Percentiles rank a stretch among this genome's conserved stretches.
Conservation (phyloP, 2,888 invertebrate genomes). For the Drosophila lacicola region DNA sequence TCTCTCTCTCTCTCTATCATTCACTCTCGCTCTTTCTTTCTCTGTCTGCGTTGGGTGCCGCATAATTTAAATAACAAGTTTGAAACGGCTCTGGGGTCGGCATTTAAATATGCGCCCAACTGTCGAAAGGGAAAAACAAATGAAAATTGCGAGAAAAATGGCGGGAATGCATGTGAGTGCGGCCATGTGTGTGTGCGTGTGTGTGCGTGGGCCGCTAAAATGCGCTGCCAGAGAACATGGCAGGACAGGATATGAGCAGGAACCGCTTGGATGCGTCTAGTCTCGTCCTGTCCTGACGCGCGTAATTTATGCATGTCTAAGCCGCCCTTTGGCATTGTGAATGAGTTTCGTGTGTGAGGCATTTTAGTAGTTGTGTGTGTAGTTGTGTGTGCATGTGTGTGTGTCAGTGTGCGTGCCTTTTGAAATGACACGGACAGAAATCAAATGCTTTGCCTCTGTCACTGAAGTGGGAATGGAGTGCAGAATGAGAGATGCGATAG, state of each 20-base stretch:
- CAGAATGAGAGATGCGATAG: slow-evolving; percentile 3
- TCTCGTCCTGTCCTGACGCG: slow-evolving; percentile 48
- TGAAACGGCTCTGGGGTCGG: slow-evolving; percentile 23
- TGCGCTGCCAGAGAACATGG: slow-evolving; percentile 25
- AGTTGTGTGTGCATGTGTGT: slow-evolving; percentile 4
- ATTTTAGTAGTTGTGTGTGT: too few relatives aligned
- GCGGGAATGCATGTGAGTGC: slow-evolving; percentile 24
- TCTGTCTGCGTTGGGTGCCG: slow-evolving; percentile 12
- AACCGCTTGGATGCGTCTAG: slow-evolving; percentile 28
- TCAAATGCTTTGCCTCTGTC: slow-evolving; percentile 32
- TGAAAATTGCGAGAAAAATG: slow-evolving; percentile 47
- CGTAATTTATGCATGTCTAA: slow-evolving; percentile 74
- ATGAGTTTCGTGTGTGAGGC: slow-evolving; percentile 11
- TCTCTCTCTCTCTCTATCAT: neutral
- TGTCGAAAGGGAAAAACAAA: slow-evolving; percentile 44
- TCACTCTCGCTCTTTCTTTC: neutral
- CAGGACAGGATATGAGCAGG: slow-evolving; percentile 29
- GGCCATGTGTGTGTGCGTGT: neutral
- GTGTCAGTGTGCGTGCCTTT: slow-evolving; percentile 19
- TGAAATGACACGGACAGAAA: slow-evolving; percentile 46
- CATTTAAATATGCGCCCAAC: slow-evolving; percentile 62
- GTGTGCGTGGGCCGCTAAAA: slow-evolving; percentile 29
- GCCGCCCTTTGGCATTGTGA: slow-evolving; percentile 48
- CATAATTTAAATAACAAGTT: slow-evolving; percentile 50
- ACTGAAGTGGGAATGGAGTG: slow-evolving; percentile 23